A percentile compares a stretch with the other conserved stretches of the same genome.
Evolutionary conservation across 2,113 vertebrate species (phyloP).

Genomic region (Odocoileus virginianus): DNA sequence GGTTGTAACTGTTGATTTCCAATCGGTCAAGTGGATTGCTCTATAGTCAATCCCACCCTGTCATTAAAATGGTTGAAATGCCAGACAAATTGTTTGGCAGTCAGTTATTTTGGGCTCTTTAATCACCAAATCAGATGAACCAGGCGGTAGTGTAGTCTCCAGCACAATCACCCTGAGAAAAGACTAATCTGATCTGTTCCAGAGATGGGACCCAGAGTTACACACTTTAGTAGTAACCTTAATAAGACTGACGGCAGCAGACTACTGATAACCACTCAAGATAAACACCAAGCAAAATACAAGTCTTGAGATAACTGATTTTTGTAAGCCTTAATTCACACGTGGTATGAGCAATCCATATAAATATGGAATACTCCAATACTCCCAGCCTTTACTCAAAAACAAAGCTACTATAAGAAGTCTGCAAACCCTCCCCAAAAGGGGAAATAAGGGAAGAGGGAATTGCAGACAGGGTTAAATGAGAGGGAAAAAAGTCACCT

Average conservation of each 20-base stretch:
- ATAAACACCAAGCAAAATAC: not conserved
- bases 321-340: not conserved
- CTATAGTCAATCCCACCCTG: slow-evolving; percentile 24
- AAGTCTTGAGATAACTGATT: not conserved
- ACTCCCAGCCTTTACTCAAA: not conserved
- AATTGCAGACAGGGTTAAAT: not conserved
- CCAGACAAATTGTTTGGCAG: slow-evolving; percentile 61
- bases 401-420: not conserved
- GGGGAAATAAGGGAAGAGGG: not conserved
- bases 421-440: not conserved
- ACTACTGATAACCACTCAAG: not conserved
- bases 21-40: not conserved
- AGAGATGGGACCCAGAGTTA: not conserved
- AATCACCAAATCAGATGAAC: slow-evolving; percentile 58
- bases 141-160: not conserved
- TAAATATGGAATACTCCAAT: not conserved
- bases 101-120: slow-evolving; percentile 18
- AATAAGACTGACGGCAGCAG: not conserved
- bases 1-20: slow-evolving; percentile 3
- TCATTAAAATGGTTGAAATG: slow-evolving; percentile 69
- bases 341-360: not conserved
- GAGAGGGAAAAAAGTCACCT: not conserved
- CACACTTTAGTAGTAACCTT: not conserved
- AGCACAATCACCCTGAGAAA: not conserved
- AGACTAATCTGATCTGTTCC: not conserved